Conservation (phyloP, 2,888 invertebrate genomes). For the Cantharis rustica region DNA sequence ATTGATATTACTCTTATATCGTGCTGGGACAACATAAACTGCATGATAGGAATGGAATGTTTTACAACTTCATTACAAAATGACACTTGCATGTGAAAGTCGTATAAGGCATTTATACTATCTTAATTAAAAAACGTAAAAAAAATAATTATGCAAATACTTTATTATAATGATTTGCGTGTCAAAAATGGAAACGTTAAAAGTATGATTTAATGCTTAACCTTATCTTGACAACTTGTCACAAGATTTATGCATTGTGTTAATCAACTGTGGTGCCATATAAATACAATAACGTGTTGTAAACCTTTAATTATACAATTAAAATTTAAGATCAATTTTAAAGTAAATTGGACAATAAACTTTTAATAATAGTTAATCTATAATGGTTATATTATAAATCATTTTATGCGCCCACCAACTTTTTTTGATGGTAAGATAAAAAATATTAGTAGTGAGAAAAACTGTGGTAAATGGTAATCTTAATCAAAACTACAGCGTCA, state of each 20-base stretch:
- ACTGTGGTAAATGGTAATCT: background rate
- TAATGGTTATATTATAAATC: background rate
- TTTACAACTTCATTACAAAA: conserved; percentile 49
- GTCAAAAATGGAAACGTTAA: conserved; percentile 34
- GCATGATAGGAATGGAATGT: conserved; percentile 34
- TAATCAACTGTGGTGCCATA: conserved; percentile 19
- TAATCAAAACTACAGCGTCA: background rate
- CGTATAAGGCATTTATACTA: conserved; percentile 39
- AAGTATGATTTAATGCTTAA: conserved; percentile 43
- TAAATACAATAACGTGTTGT: background rate
- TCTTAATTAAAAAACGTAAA: conserved; percentile 46
- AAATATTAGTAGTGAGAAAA: background rate
- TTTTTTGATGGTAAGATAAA: too few species aligned
- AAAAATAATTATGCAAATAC: conserved; percentile 49
- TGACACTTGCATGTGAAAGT: conserved; percentile 47
- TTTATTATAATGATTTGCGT: conserved; percentile 42
- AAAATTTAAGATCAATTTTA: background rate
- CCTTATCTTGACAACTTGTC: conserved; percentile 46
- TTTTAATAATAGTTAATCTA: background rate
- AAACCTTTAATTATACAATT: background rate
- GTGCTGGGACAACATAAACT: conserved; percentile 21
- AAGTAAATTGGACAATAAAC: background rate
- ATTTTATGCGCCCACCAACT: background rate
- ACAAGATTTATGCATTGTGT: conserved; percentile 19
- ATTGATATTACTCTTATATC: conserved; percentile 22